These are phyloP conservation scores for Leucopsar rothschildi DNA, from an alignment of 2,113 vertebrate species.

Conservation along the genomic window DNA sequence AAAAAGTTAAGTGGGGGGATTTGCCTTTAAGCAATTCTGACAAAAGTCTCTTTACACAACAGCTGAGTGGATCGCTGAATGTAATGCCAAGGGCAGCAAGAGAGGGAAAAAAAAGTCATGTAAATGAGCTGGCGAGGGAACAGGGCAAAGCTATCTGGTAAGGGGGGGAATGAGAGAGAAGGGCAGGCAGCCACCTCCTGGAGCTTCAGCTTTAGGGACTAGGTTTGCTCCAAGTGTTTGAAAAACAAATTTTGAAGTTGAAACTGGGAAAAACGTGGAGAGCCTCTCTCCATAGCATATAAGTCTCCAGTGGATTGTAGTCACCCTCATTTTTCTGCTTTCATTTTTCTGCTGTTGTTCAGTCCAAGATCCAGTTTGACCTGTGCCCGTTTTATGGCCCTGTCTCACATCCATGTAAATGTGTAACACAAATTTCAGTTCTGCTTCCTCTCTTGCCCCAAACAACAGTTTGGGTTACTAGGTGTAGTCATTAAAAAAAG, in stretches of 20 bases:
- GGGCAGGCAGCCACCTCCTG: constrained; percentile 11
- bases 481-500: neutral
- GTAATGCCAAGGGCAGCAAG: constrained; percentile 32
- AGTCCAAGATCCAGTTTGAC: neutral
- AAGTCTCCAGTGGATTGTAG: neutral
- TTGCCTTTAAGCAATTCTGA: constrained; percentile 51
- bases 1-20: constrained; percentile 38
- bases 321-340: neutral
- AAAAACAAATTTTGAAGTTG: neutral
- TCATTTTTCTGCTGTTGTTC: neutral
- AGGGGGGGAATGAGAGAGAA: constrained; percentile 1
- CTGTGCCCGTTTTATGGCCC: neutral
- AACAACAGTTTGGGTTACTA: neutral
- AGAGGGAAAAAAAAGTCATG: neutral
- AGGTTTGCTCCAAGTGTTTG: neutral
- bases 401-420: neutral
- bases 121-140: constrained; percentile 47
- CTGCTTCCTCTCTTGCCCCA: neutral
- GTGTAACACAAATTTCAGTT: neutral
- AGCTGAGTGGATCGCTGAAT: constrained; percentile 24
- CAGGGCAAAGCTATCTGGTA: constrained; percentile 32
- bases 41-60: constrained; percentile 32
- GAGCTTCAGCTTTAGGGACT: neutral
- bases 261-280: neutral
- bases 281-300: neutral